Evolutionary conservation across 2,113 vertebrate genomes (phyloP), one percentile per base, ranked within the genome.

Genomic region (Silurus meridionalis): DNA sequence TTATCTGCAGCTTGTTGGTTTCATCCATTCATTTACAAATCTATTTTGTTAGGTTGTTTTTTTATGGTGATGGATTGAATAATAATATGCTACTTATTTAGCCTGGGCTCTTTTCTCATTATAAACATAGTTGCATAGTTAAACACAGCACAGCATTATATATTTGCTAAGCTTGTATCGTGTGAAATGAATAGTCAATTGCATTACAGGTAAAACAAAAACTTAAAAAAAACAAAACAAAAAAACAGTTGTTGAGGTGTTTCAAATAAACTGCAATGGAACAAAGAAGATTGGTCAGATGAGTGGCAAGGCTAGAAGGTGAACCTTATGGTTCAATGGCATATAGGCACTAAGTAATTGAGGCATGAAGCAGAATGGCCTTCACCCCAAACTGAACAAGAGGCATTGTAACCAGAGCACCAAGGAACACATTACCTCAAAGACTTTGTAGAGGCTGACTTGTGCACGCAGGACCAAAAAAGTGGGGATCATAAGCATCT

Each of bases 381-480:
- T 88, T 86, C 90, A 92, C 92, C 90, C 90, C 92, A 77, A 86
- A 69, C 83, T 17, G 64, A 89, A 91, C 88, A 86, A 85, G 92
- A 91, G 90, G 84, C 52, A 19, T 7, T 85, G 92, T 92, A 94
- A 94, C 92, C 92, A 91, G 93, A 95, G 92, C 80, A 71, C 92
- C 90, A 91, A 91, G 90, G 88, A 90, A 88, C 87, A 86, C 67
- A 53, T 57, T 78, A 89, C 86, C 92, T 94, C 94, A 95, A 94
- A 94, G 92, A 89, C 91, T 88, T 86, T 83, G 88, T 89, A 92
- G 89, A 90, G 91, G 89, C 88, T 90, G 90, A 94, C 90, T 67
- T 83, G 85, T 87, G 91, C 92, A 90, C 90, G 93, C 92, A 93
- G 91, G 90, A 92, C 93, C 93, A 92, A 86, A 94, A 94, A 93